phyloP scores from a whole-genome alignment of 2,797 vertebrate genomes.

The Labeo calbasu region DNA sequence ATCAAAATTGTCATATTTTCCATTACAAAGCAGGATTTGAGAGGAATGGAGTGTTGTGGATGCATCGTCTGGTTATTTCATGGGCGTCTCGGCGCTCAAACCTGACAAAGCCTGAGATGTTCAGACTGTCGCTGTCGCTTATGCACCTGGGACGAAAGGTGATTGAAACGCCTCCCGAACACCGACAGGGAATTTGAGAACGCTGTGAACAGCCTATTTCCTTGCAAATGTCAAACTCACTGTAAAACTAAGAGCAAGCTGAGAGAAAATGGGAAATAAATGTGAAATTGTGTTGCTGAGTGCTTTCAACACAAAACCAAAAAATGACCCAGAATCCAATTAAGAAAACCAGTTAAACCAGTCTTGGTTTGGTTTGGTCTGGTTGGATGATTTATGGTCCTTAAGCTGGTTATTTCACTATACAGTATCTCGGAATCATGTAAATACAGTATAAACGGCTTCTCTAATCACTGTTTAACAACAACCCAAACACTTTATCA shows the following conservation, averaged over 20 bases:
- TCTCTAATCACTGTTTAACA: too few relatives aligned
- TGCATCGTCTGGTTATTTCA: constrained; percentile 14
- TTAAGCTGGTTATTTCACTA: neutral
- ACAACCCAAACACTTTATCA: neutral
- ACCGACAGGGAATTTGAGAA: constrained; percentile 36
- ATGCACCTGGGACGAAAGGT: constrained; percentile 52
- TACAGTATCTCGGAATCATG: neutral
- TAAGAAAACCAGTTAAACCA: neutral
- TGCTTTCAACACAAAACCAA: constrained; percentile 33
- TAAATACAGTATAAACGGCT: neutral
- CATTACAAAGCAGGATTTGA: constrained; percentile 28
- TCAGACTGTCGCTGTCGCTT: constrained; percentile 43
- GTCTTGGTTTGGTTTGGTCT: neutral
- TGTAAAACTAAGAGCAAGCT: constrained; percentile 47
- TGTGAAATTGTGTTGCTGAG: constrained; percentile 49
- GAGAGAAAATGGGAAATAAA: constrained; percentile 56
- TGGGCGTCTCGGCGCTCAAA: constrained; percentile 13
- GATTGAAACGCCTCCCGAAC: constrained; percentile 53
- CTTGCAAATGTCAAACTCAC: constrained; percentile 61
- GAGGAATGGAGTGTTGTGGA: neutral
- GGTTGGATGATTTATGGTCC: neutral
- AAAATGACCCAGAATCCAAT: constrained; percentile 29
- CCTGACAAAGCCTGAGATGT: constrained; percentile 33
- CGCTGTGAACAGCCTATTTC: constrained; percentile 53
- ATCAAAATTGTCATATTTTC: constrained; percentile 27